phyloP scores from a whole-genome alignment of 2,113 vertebrate genomes.

The Apteryx mantelli region DNA sequence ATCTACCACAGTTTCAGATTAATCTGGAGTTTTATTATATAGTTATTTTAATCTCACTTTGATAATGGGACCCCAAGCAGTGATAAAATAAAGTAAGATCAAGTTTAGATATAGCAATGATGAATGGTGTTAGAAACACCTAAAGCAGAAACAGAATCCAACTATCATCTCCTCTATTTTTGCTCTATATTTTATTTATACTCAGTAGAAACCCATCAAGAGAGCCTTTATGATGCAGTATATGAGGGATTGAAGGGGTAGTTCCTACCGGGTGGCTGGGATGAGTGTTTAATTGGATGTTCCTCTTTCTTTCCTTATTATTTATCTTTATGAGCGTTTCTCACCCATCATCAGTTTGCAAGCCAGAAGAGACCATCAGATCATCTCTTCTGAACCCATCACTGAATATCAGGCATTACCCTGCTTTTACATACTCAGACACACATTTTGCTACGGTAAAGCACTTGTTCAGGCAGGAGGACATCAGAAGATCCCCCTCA shows the following conservation, averaged over 20 bases:
- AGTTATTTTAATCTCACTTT: constrained; percentile 57
- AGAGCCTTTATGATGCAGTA: background rate
- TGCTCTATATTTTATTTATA: background rate
- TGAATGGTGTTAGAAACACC: background rate
- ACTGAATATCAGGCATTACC: background rate
- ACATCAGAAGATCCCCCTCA: background rate
- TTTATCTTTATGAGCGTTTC: background rate
- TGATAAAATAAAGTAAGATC: background rate
- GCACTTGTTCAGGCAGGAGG: background rate
- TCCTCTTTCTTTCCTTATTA: background rate
- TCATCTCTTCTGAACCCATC: background rate
- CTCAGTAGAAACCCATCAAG: background rate
- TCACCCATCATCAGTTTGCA: background rate
- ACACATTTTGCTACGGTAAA: background rate
- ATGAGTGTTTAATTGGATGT: background rate
- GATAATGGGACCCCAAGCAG: background rate
- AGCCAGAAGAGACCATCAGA: background rate
- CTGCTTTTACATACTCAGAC: background rate
- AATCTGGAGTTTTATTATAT: constrained; percentile 44
- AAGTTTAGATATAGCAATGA: constrained; percentile 3
- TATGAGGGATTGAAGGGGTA: background rate
- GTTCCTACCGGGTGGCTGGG: background rate
- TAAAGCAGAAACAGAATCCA: background rate
- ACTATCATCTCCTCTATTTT: background rate
- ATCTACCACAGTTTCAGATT: constrained; percentile 29